These are phyloP conservation scores for Drosophila cognata DNA, from an alignment of 2,888 invertebrate species.

Conservation along the genomic window DNA sequence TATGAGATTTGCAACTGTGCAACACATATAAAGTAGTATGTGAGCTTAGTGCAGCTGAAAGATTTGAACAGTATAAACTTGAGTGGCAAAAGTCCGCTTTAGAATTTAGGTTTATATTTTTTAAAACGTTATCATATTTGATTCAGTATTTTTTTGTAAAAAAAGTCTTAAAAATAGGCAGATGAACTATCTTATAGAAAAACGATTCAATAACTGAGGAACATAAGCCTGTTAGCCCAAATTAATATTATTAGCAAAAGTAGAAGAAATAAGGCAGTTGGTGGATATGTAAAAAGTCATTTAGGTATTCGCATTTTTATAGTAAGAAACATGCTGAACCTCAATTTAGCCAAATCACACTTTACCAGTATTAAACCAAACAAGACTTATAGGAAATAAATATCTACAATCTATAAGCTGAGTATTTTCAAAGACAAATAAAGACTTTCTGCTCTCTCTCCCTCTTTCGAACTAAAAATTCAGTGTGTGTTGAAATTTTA, in stretches of 20 bases:
- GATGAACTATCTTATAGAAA: neutral
- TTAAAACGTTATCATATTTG: neutral
- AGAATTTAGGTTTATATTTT: neutral
- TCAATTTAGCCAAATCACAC: neutral
- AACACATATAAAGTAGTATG: neutral
- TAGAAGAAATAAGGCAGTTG: neutral
- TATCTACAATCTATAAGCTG: neutral
- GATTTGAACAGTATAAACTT: neutral
- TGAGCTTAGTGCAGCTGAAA: neutral
- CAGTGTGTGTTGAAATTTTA: neutral
- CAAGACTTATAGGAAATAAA: neutral
- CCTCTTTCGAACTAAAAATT: neutral
- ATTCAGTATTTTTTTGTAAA: neutral
- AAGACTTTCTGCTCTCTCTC: neutral
- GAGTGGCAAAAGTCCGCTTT: neutral
- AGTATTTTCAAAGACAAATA: neutral
- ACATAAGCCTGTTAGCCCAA: neutral
- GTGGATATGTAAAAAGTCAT: neutral
- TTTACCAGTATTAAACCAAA: neutral
- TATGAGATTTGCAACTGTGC: slow-evolving; percentile 1
- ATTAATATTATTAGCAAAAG: neutral
- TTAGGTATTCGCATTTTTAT: neutral
- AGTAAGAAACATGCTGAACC: neutral
- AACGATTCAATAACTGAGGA: neutral
- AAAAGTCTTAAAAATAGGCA: neutral